phyloP scores from a whole-genome alignment of 2,888 invertebrate genomes.

The Pedicia rivosa region DNA sequence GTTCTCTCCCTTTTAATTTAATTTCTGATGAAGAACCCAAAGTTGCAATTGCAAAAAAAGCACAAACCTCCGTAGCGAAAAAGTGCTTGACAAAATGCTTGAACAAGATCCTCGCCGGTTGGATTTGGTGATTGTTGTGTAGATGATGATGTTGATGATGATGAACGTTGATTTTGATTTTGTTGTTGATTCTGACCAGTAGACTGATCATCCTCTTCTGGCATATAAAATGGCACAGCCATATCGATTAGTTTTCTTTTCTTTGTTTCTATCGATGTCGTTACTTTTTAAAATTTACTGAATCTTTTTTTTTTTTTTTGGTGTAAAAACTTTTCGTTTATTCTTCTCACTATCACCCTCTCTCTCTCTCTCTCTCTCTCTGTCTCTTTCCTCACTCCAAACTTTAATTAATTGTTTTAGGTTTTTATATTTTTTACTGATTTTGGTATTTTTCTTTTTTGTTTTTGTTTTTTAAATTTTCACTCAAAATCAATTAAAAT shows the following conservation, averaged over 20 bases:
- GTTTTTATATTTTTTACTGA: conserved; percentile 1
- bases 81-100: conserved; percentile 27
- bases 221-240: conserved; percentile 32
- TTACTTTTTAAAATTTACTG: too few species aligned
- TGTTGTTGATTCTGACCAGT: conserved; percentile 14
- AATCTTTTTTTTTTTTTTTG: too few species aligned
- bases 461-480: background rate
- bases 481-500: background rate
- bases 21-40: too few species aligned
- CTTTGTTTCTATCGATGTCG: background rate
- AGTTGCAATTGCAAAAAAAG: background rate
- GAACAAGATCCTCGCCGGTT: conserved; percentile 25
- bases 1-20: too few species aligned
- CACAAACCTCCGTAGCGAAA: conserved; percentile 16
- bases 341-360: too few species aligned
- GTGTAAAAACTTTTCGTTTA: too few species aligned
- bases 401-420: too few species aligned
- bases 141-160: conserved; percentile 7
- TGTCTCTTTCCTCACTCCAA: too few species aligned
- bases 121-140: conserved; percentile 16
- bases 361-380: too few species aligned
- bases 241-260: conserved; percentile 16
- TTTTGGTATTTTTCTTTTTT: background rate
- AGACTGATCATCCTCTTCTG: conserved; percentile 23
- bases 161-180: conserved; percentile 19